phyloP scores from a whole-genome alignment of 2,888 invertebrate genomes.

The Nemapogon koenigi region DNA sequence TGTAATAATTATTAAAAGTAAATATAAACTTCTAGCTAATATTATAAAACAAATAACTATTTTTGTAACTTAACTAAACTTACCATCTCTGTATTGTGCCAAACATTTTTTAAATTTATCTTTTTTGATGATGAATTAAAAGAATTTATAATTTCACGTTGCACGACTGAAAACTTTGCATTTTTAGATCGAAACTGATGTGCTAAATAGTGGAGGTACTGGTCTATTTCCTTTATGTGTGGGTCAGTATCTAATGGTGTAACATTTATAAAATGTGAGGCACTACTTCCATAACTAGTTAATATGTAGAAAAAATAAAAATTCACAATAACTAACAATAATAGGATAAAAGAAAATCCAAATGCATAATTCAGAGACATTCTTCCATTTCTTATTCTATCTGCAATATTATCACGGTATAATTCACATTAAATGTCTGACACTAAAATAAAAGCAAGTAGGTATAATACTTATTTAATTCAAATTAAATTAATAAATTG shows the following conservation, averaged over 20 bases:
- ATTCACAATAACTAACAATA: slow-evolving; percentile 44
- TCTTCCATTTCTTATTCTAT: background rate
- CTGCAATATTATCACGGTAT: background rate
- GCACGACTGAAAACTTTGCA: slow-evolving; percentile 31
- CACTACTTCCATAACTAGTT: no score
- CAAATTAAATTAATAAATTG: no score
- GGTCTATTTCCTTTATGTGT: slow-evolving; percentile 39
- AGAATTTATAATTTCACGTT: slow-evolving; percentile 32
- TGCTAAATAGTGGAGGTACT: slow-evolving; percentile 44
- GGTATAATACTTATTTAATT: no score
- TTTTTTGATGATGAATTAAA: slow-evolving; percentile 38
- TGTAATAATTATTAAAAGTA: slow-evolving; percentile 23
- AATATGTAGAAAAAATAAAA: slow-evolving; percentile 51
- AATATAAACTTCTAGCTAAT: background rate
- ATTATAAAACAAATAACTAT: background rate
- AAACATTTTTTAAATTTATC: slow-evolving; percentile 26
- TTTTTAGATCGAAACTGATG: slow-evolving; percentile 39
- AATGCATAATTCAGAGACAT: slow-evolving; percentile 58
- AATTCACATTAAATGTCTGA: no score
- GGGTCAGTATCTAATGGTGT: slow-evolving; percentile 29
- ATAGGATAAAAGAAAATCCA: slow-evolving; percentile 44
- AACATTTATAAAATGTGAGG: no score
- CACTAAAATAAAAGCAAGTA: no score
- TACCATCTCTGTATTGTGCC: slow-evolving; percentile 38
- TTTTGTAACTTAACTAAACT: no score